A percentile compares a stretch with the other conserved stretches of the same genome.
phyloP scores from a whole-genome alignment of 2,797 vertebrate species.

The Gymnoscopelus braueri region DNA sequence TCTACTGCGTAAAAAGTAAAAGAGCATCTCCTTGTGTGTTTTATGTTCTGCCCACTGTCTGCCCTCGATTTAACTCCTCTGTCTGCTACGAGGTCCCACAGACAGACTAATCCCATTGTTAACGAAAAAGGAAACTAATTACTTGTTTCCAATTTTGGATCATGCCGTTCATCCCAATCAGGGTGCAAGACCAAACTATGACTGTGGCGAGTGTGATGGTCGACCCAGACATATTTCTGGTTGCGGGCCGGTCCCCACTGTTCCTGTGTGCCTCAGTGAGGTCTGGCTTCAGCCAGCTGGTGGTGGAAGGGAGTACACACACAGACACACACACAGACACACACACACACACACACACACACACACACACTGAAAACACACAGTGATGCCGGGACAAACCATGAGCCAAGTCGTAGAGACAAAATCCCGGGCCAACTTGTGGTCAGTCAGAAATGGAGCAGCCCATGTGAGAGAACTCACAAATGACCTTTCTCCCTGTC shows the following conservation, averaged over 20 bases:
- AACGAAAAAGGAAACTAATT: constrained; percentile 49
- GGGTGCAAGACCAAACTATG: constrained; percentile 66
- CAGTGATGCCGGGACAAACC: not conserved
- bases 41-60: constrained; percentile 3
- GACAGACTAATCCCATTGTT: constrained; percentile 43
- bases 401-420: constrained; percentile 44
- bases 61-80: constrained; percentile 22
- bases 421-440: constrained; percentile 60
- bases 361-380: constrained; percentile 5
- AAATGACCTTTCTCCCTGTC: constrained; percentile 62
- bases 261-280: constrained; percentile 39
- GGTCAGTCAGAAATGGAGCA: constrained; percentile 53
- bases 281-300: constrained; percentile 47
- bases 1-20: constrained; percentile 15
- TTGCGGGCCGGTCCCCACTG: constrained; percentile 58
- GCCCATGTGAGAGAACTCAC: constrained; percentile 61
- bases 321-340: constrained; percentile 13
- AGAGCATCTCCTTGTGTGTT: constrained; percentile 5
- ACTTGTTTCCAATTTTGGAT: constrained; percentile 65
- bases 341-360: not conserved
- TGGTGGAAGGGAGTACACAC: constrained; percentile 38
- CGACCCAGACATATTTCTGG: constrained; percentile 72
- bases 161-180: constrained; percentile 52
- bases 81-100: constrained; percentile 16
- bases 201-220: constrained; percentile 69